These are phyloP conservation scores for Thunnus maccoyii DNA, from an alignment of 2,113 vertebrate genomes.

Conservation along the genomic window DNA sequence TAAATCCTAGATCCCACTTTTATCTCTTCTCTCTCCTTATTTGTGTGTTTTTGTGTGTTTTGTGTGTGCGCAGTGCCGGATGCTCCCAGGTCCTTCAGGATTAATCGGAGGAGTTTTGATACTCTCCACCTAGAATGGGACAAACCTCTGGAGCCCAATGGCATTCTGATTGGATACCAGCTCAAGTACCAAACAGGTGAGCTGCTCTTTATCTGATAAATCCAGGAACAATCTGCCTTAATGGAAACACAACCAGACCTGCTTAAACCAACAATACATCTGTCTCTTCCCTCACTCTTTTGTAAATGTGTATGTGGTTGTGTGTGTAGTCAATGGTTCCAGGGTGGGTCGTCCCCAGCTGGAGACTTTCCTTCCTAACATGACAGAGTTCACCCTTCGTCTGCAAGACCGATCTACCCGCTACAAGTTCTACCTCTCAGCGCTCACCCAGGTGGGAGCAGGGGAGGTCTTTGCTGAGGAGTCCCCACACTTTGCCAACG, in stretches of 20 bases:
- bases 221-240: not conserved
- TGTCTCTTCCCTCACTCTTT: not conserved
- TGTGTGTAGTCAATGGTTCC: conserved; percentile 91
- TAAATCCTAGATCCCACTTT: not conserved
- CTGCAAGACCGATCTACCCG: conserved; percentile 89
- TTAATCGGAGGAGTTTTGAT: conserved; percentile 88
- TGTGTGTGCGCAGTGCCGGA: conserved; percentile 88
- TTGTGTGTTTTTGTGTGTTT: not conserved
- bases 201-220: conserved; percentile 8
- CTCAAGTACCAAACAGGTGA: conserved; percentile 92
- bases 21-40: not conserved
- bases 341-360: conserved; percentile 80
- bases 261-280: not conserved
- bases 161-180: conserved; percentile 91
- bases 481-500: conserved; percentile 89
- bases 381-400: conserved; percentile 88
- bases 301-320: conserved; percentile 30
- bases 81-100: conserved; percentile 90
- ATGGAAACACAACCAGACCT: too few species aligned
- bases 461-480: conserved; percentile 88
- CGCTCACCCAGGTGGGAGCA: conserved; percentile 91
- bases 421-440: conserved; percentile 91
- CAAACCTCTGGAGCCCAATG: conserved; percentile 94
- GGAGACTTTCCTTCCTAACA: conserved; percentile 89
- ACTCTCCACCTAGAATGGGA: conserved; percentile 92